Evolutionary conservation across 1,140 invertebrate genomes (phyloP), one percentile per base, ranked within the genome.

Genomic region (Homalodisca vitripennis): DNA sequence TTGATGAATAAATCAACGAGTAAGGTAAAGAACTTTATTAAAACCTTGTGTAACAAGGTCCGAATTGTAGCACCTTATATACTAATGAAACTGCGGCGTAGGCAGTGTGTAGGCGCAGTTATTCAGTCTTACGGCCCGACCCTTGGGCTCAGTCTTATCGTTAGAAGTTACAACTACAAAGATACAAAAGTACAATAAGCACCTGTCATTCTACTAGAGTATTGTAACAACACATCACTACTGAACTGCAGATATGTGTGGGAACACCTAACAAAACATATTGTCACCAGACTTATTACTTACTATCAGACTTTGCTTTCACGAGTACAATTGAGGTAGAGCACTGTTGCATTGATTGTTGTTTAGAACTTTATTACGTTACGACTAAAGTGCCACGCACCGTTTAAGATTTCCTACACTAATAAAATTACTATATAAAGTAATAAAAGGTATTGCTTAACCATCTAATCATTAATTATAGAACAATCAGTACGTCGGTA

Each of bases 11-110:
- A n/a, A n/a, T n/a, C 6, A 10, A 41, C 34, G 34, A 53, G 10
- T 22, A 53, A 53, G 20, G 48, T 53, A 53, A 53, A 60, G 55
- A 27, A 60, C 55, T 60, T 60, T 60, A 60, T 60, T 60, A 60
- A 60, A 60, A 60, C 55, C 55, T 60, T 60, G 55, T 51, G 48
- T 60, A 14, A 60, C 55, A 60, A 60, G 55, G 55, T 22, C 10
- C 26, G 14, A 22, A 22, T 41, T 60, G 26, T 60, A 60, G 55
- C 55, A 60, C 55, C 55, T 60, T 60, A 60, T n/a, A n/a, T 10
- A 30, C 55, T 60, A n/a, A 53, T 53, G 29, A 60, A 22, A 22
- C 55, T 27, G 24, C 27, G 34, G 10, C 26, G 14, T 27, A 30
- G 27, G 55, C 55, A 60, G 55, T 30, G 3, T 3, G 20, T 3